Percentiles rank a stretch among this genome's conserved stretches.
These are phyloP conservation scores for Agrochola lota DNA, from an alignment of 2,888 invertebrate genomes.

Conservation along the genomic window DNA sequence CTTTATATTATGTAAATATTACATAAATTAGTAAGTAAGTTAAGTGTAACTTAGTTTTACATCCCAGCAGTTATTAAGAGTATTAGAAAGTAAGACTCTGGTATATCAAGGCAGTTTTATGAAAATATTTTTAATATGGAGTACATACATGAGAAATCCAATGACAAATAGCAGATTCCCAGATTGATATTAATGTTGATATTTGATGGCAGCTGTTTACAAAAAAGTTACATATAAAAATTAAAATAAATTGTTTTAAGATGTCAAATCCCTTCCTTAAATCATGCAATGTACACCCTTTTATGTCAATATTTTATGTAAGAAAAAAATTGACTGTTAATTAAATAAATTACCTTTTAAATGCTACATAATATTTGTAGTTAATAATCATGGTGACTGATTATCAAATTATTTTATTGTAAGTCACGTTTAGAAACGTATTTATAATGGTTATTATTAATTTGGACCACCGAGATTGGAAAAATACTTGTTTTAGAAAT, in stretches of 20 bases:
- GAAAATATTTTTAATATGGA: not conserved
- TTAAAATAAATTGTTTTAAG: conserved; percentile 10
- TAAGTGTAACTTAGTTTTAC: conserved; percentile 20
- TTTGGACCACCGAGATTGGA: conserved; percentile 77
- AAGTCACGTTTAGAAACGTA: conserved; percentile 37
- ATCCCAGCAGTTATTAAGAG: conserved; percentile 10
- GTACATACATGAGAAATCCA: conserved; percentile 15
- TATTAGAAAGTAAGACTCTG: not conserved
- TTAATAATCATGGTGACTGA: conserved; percentile 51
- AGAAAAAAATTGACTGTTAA: conserved; percentile 58
- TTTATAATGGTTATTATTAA: conserved; percentile 65
- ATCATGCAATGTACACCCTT: conserved; percentile 27
- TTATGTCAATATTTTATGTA: conserved; percentile 31
- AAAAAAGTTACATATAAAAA: not conserved
- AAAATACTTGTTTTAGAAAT: conserved; percentile 59
- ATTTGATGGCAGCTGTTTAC: not conserved
- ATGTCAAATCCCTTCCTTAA: conserved; percentile 36
- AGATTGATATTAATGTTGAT: not conserved
- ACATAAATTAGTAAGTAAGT: not conserved
- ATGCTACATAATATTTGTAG: conserved; percentile 41
- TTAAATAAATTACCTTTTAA: conserved; percentile 41
- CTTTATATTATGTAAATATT: conserved; percentile 52
- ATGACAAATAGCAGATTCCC: not conserved
- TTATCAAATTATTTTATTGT: conserved; percentile 49
- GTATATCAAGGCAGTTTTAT: not conserved